phyloP scores from a whole-genome alignment of 2,797 vertebrate species.

The Apogon hyalosoma region DNA sequence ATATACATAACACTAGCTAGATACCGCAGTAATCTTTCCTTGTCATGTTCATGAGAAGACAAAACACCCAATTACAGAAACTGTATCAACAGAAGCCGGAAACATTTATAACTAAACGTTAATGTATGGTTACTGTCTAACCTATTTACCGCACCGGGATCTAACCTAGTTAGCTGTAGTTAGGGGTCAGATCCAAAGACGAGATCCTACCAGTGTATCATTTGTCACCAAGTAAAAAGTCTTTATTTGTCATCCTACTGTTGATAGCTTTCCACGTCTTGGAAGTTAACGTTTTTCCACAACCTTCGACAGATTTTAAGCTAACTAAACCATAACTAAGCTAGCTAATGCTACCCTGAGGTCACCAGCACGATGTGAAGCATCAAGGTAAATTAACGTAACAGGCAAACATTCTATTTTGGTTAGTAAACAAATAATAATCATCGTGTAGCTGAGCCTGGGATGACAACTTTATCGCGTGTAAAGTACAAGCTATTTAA shows the following conservation, averaged over 20 bases:
- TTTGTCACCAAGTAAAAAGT: rapidly evolving
- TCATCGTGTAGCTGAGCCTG: not conserved
- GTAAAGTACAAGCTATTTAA: not conserved
- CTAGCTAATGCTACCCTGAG: constrained; percentile 60
- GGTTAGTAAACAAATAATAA: no score
- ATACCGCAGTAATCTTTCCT: no score
- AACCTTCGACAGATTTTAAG: constrained; percentile 1
- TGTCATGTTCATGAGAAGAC: no score
- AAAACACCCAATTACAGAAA: not conserved
- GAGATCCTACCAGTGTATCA: rapidly evolving
- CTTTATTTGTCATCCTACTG: not conserved
- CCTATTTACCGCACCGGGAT: no score
- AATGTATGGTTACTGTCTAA: no score
- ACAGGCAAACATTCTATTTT: not conserved
- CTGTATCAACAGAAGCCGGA: not conserved
- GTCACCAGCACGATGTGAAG: constrained; percentile 32
- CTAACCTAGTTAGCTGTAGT: not conserved
- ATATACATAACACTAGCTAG: no score
- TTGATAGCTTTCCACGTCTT: not conserved
- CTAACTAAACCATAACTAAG: constrained; percentile 11
- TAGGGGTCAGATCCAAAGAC: not conserved
- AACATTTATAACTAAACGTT: no score
- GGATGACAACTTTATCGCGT: rapidly evolving
- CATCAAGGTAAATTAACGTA: not conserved
- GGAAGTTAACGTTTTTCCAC: not conserved